phyloP scores from a whole-genome alignment of 2,888 invertebrate species.

The Plutella xylostella region DNA sequence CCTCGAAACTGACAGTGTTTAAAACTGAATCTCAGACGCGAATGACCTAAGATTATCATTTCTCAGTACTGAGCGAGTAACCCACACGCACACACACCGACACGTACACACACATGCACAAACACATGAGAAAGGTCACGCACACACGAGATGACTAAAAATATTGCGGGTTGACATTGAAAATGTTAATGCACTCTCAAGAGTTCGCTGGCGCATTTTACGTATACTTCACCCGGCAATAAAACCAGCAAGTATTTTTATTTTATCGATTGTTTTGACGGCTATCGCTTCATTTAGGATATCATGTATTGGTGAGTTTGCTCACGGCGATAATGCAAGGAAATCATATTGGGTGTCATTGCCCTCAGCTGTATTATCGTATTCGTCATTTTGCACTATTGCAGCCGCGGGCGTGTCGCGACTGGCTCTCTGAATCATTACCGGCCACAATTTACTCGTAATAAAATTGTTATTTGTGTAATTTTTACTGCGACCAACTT shows the following conservation, averaged over 20 bases:
- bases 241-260: slow-evolving; percentile 32
- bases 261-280: slow-evolving; percentile 55
- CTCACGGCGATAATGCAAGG: slow-evolving; percentile 41
- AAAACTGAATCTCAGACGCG: slow-evolving; percentile 26
- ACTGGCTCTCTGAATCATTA: slow-evolving; percentile 1
- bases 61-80: slow-evolving; percentile 40
- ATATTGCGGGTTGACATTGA: slow-evolving; percentile 68
- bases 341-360: slow-evolving; percentile 37
- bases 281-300: slow-evolving; percentile 34
- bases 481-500: not conserved
- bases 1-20: slow-evolving; percentile 16
- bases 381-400: slow-evolving; percentile 10
- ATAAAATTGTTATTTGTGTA: not conserved
- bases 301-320: slow-evolving; percentile 18
- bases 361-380: slow-evolving; percentile 23
- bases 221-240: slow-evolving; percentile 38
- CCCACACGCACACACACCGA: slow-evolving; percentile 19
- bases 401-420: not conserved
- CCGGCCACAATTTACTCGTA: not conserved
- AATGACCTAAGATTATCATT: slow-evolving; percentile 47
- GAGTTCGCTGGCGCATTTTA: slow-evolving; percentile 45
- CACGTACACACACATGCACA: slow-evolving; percentile 15
- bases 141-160: slow-evolving; percentile 60
- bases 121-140: slow-evolving; percentile 43
- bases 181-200: slow-evolving; percentile 64